Percentiles rank a stretch among this genome's conserved stretches.
Conservation (phyloP, 1,140 invertebrate genomes). For the Hypsibius dujardini region DNA sequence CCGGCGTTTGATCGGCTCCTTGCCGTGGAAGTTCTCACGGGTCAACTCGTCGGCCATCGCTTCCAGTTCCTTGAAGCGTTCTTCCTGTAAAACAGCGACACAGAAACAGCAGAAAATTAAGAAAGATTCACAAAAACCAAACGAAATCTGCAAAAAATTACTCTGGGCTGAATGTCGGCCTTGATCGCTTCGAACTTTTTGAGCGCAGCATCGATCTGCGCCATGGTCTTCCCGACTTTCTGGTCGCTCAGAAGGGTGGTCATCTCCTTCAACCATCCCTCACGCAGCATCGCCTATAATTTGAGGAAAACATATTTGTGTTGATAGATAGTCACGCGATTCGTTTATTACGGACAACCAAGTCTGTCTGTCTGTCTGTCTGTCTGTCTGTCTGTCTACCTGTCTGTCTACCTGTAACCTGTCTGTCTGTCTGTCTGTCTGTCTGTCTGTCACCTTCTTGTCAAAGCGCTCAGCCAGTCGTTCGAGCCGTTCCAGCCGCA, state of each 20-base stretch:
- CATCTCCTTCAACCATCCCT: conserved; percentile 93
- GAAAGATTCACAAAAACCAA: conserved; percentile 10
- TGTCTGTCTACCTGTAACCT: too few relatives aligned
- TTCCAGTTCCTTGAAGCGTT: conserved; percentile 77
- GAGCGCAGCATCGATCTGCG: conserved; percentile 84
- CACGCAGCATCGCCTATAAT: conserved; percentile 58
- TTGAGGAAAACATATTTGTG: too few relatives aligned
- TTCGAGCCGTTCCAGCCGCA: conserved; percentile 79
- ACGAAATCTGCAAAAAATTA: conserved; percentile 27
- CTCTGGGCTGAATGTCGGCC: conserved; percentile 75
- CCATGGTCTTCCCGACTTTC: conserved; percentile 66
- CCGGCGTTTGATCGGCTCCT: conserved; percentile 54
- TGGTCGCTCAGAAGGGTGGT: conserved; percentile 83
- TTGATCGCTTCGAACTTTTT: conserved; percentile 97
- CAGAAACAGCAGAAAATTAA: not conserved
- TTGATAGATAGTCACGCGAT: too few relatives aligned
- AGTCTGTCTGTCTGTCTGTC: too few relatives aligned
- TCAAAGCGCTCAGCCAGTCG: conserved; percentile 90
- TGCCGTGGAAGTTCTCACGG: conserved; percentile 72
- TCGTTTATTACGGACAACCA: too few relatives aligned
- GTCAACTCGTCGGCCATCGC: conserved; percentile 77
- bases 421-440: too few relatives aligned
- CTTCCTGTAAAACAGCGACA: conserved; percentile 45
- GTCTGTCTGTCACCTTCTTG: conserved; percentile 48
- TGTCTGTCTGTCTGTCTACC: too few relatives aligned